Evolutionary conservation across 1,140 invertebrate species (phyloP), one percentile per base, ranked within the genome.

Genomic region (Caenorhabditis briggsae): DNA sequence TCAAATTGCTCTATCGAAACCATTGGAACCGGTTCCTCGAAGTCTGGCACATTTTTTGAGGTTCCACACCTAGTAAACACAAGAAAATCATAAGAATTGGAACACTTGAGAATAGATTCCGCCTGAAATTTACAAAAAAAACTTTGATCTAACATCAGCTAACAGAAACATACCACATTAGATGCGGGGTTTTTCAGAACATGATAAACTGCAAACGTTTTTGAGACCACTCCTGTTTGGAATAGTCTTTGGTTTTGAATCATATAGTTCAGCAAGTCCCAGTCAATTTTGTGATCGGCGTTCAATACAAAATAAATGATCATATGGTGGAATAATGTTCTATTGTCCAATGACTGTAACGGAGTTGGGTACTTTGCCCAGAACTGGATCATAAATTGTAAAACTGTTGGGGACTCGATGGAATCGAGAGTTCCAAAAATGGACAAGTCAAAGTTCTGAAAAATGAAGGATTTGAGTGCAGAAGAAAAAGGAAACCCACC

Each of bases 191-290:
- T 18, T n/a, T 12, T 53, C 7, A 50, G 14, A 78, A 50, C 43
- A 50, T 53, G 70, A 23, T 78, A 50, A 12, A 78, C 12, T 46
- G 70, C 70, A n/a, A 78, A 78, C 3, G 70, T 50, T 53, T 78
- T 78, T 48, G 46, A 50, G 23, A 50, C 18, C 3, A 78, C 5
- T 14, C 70, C 70, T 14, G 50, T 78, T 14, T 78, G 70, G 9
- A 46, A 2, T 41, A 78, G 20, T 78, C 20, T 48, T 50, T 78
- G 70, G 43, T 53, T 33, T 3, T 18, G 3, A 12, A 78, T 48
- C 5, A 78, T 7, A 50, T 50, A 2, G 23, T 78, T 53, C 0
- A 78, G n/a, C 6, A 78, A 9, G 11, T 53, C 20, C 9, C n/a
- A 18, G 14, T 78, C 70, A 5, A 25, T 50, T 23, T 53, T n/a